Base-by-base conservation (phyloP, 2,888 invertebrate species). In the Harpalus rubripes region DNA sequence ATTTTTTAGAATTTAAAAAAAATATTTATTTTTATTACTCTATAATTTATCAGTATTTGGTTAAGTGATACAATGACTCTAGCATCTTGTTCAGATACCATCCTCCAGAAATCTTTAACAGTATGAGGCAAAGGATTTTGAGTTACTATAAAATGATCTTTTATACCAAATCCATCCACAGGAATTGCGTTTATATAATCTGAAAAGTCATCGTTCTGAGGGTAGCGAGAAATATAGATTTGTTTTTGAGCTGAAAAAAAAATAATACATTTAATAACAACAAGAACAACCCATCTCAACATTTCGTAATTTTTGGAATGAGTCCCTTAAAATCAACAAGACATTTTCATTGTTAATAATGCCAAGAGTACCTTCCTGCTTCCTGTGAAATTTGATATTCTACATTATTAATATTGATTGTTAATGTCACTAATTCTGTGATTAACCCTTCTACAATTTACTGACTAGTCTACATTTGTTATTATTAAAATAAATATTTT, bases 21-120 rank as follows among this genome's bases (percentile, higher is more conserved):
- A 22, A n/a, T 39, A 39, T 12, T 26, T 12, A 22, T 32, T 12
- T 63, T 58, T 41, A 87, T 85, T 86, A 90, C 91, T 44, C 87
- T 52, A 86, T 91, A 89, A 2, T 88, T 83, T 26, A 86, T 68
- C 82, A 89, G 87, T 5, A 89, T 88, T 32, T 87, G 87, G 85
- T 91, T 90, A 15, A 91, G 82, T 52, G 88, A 88, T 0, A 91
- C 87, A 79, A 91, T 88, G 4, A 89, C 87, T 65, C 89, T 88
- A 3, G 90, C 87, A 84, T 89, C 88, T 26, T 89, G 88, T 85
- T 91, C 91, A 7, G 88, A 87, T 1, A 91, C 85, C 89, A 91
- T 89, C 82, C 90, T 88, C 91, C 91, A 91, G 85, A 91, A 91
- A 87, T 91, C 91, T 7, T 86, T 87, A 2, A 89, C 86, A 0